Base-by-base conservation (phyloP, 1,140 invertebrate genomes). In the Andrena cerasifolii region DNA sequence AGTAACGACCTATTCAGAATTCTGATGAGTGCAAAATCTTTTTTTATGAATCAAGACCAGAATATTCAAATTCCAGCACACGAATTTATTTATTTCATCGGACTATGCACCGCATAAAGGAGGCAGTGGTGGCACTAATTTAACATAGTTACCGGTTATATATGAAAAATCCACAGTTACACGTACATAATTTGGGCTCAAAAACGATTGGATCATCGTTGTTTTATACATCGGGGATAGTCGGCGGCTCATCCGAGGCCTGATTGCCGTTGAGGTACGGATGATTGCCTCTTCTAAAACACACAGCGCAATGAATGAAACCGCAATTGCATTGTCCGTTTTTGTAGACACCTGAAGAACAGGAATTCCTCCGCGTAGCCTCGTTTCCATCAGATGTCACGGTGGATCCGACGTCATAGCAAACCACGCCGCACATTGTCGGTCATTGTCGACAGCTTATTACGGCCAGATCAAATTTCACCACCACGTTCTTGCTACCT, bases 391-490 rank as follows among this genome's bases (percentile, higher is more conserved):
- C 24, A 14, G 10, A 5, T 14, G n/a, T 61, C 36, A 49, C 31
- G n/a, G 56, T 26, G 16, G 21, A 54, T 67, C 21, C 21, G 40
- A 66, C 47, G 6, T 18, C 53, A 3, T 68, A 58, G 53, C 33
- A 51, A 16, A 80, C 53, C 45, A 21, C 26, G 36, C 18, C 61
- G 31, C 18, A 43, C 58, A 47, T 45, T 31, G 4, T 59, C n/a
- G 51, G 31, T 47, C 24, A 65, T 59, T 33, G 16, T 75, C 43
- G 26, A 36, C 26, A 58, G 54, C 28, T 79, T 51, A 18, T 70
- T 80, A 56, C n/a, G 56, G 70, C 56, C 43, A 62, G 63, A 31
- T 80, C 70, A 68, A 70, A 70, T 68, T 68, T 49, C 56, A 63
- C 18, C 24, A 45, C n/a, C 36, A 63, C 56, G 24, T 62, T 68